Conservation (phyloP, 2,113 vertebrate genomes). For the Albula glossodonta region DNA sequence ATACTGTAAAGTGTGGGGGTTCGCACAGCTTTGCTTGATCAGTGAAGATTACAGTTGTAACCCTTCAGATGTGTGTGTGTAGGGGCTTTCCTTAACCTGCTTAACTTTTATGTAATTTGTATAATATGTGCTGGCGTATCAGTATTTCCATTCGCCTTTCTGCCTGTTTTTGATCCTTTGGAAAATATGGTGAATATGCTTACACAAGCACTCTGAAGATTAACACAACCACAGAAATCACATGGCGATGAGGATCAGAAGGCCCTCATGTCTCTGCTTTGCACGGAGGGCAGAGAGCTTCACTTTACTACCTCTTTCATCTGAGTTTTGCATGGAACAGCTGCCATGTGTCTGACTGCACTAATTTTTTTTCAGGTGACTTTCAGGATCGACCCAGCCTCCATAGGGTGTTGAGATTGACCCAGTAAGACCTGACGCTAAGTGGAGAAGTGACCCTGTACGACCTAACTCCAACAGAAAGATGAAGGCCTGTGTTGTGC, state of each 20-base stretch:
- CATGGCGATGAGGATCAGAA: not conserved
- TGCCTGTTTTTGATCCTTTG: constrained; percentile 32
- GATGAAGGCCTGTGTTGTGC: constrained; percentile 56
- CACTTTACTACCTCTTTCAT: not conserved
- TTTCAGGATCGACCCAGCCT: not conserved
- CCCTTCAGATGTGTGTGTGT: not conserved
- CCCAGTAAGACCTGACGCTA: not conserved
- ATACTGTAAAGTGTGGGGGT: not conserved
- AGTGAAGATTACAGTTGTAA: not conserved
- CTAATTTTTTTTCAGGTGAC: constrained; percentile 3
- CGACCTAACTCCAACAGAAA: constrained; percentile 17
- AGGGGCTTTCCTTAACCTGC: not conserved
- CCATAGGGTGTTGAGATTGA: constrained; percentile 19
- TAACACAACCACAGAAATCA: not conserved
- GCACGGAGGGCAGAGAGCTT: not conserved
- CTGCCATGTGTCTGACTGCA: not conserved
- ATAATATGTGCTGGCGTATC: constrained; percentile 23
- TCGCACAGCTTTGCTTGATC: not conserved
- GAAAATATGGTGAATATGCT: constrained; percentile 30
- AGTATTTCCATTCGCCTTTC: constrained; percentile 14
- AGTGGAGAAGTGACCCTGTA: constrained; percentile 21
- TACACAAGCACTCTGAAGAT: constrained; percentile 40
- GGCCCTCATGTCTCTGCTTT: not conserved
- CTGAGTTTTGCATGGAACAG: not conserved
- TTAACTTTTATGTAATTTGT: constrained; percentile 30